Conservation (phyloP, 2,888 invertebrate species). For the Drosophila antonietae region DNA sequence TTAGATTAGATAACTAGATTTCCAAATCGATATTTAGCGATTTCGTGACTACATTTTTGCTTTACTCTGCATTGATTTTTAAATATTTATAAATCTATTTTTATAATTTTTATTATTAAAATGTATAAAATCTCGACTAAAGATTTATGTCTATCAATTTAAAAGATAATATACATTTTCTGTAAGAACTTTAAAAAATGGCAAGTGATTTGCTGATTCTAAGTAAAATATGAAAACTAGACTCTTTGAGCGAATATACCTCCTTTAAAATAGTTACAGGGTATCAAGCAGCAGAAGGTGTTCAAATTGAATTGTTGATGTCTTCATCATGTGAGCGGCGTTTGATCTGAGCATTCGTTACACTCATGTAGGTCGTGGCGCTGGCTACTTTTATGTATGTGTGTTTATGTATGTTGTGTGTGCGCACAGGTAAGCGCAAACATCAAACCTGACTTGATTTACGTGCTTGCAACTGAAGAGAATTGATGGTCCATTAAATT, state of each 20-base stretch:
- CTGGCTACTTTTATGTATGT: conserved; percentile 9
- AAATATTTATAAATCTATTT: no score
- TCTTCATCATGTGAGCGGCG: conserved; percentile 74
- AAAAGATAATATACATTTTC: no score
- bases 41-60: no score
- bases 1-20: no score
- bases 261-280: neutral
- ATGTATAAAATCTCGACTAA: no score
- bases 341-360: conserved; percentile 73
- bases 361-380: conserved; percentile 71
- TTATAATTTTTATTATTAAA: no score
- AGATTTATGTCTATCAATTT: no score
- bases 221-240: neutral
- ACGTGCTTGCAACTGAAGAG: conserved; percentile 23
- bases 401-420: conserved; percentile 9
- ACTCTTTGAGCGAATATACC: neutral
- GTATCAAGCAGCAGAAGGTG: conserved; percentile 46
- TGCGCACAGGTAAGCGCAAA: conserved; percentile 33
- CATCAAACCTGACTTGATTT: conserved; percentile 41
- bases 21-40: no score
- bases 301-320: conserved; percentile 74
- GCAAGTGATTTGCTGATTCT: no score
- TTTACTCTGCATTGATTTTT: no score
- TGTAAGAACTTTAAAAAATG: no score
- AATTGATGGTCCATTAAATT: conserved; percentile 31